Percentiles rank a stretch among this genome's conserved stretches.
phyloP scores from a whole-genome alignment of 2,797 vertebrate genomes.

The Schizothorax lantsangensis region DNA sequence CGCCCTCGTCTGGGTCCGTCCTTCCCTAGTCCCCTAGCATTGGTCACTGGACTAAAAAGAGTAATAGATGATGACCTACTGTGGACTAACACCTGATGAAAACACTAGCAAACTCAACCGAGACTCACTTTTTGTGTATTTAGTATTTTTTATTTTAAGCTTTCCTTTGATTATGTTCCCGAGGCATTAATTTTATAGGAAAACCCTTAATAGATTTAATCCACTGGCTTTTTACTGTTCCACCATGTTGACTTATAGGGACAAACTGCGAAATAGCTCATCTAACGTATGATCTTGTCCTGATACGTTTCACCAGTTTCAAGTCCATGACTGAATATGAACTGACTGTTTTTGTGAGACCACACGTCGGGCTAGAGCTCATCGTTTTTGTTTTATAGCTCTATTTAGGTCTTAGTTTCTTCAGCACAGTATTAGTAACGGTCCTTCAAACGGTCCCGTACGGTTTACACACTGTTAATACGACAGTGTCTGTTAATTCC shows the following conservation, averaged over 20 bases:
- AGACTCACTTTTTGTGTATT: slow-evolving; percentile 34
- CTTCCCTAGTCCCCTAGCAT: slow-evolving; percentile 11
- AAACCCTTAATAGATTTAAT: slow-evolving; percentile 31
- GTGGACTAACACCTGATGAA: slow-evolving; percentile 30
- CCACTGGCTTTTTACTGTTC: slow-evolving; percentile 49
- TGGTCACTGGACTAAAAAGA: slow-evolving; percentile 42
- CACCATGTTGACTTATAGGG: slow-evolving; percentile 16
- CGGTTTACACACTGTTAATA: slow-evolving; percentile 45
- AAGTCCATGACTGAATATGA: slow-evolving; percentile 56
- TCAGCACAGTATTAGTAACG: slow-evolving; percentile 27
- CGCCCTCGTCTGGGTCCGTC: not conserved
- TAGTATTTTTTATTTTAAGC: slow-evolving; percentile 60
- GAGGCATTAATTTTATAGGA: slow-evolving; percentile 24
- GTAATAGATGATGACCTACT: slow-evolving; percentile 29
- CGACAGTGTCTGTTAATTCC: slow-evolving; percentile 40
- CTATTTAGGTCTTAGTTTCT: not conserved
- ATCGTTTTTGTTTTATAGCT: not conserved
- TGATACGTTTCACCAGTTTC: slow-evolving; percentile 11
- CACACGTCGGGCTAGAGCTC: not conserved
- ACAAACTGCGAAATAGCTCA: not conserved
- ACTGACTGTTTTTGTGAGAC: slow-evolving; percentile 55
- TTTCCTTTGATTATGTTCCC: slow-evolving; percentile 17
- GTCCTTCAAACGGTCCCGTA: slow-evolving; percentile 12
- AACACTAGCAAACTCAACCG: slow-evolving; percentile 47
- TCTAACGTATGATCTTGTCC: slow-evolving; percentile 18